Percentiles rank a stretch among this genome's conserved stretches.
phyloP scores from a whole-genome alignment of 2,888 invertebrate genomes.

The Tholera decimalis region DNA sequence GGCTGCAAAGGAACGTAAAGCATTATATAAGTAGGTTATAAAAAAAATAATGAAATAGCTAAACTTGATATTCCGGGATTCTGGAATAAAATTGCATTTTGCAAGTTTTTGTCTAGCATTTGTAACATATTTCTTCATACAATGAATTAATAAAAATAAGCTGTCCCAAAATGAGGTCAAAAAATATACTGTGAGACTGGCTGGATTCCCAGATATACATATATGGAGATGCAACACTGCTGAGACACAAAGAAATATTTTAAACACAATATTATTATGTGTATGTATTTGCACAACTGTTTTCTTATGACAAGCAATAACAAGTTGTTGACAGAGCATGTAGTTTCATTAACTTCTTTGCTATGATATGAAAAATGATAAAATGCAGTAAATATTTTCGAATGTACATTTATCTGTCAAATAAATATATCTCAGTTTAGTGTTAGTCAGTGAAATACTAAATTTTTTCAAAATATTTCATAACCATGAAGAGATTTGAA shows the following conservation, averaged over 20 bases:
- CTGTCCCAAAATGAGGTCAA: too few relatives aligned
- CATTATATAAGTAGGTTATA: too few relatives aligned
- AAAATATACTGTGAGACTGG: too few relatives aligned
- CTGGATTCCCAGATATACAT: conserved; percentile 33
- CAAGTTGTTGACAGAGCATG: neutral
- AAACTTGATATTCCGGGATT: too few relatives aligned
- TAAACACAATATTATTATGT: conserved; percentile 5
- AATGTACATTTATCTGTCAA: too few relatives aligned
- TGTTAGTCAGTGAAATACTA: neutral
- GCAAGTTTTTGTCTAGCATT: too few relatives aligned
- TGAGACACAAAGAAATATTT: conserved; percentile 42
- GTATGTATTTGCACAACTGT: conserved; percentile 22
- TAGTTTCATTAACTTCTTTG: neutral
- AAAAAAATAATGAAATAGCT: too few relatives aligned
- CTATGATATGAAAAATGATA: neutral
- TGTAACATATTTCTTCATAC: too few relatives aligned
- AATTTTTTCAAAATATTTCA: neutral
- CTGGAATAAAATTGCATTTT: too few relatives aligned
- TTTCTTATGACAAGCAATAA: conserved; percentile 9
- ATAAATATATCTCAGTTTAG: neutral
- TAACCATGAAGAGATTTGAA: too few relatives aligned
- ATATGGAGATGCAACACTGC: conserved; percentile 28
- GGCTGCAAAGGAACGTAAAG: too few relatives aligned
- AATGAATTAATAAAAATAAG: too few relatives aligned
- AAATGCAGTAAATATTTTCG: neutral